Evolutionary conservation across 2,797 vertebrate species (phyloP).

Genomic region (Luscinia luscinia): DNA sequence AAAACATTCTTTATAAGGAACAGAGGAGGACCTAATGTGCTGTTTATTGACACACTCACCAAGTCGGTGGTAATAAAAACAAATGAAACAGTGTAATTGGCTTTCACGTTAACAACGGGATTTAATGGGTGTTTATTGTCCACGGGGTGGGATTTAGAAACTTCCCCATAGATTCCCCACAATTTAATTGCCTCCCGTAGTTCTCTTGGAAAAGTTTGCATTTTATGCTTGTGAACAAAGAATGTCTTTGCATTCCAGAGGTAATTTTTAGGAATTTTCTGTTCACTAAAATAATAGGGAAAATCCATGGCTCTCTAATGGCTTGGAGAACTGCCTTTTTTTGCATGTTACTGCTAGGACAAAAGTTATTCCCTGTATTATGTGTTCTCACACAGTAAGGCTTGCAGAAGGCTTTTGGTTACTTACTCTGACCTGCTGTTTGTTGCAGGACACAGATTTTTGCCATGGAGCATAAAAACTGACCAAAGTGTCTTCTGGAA

Average conservation of each 20-base stretch:
- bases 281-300: not conserved
- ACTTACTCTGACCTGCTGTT: accelerated
- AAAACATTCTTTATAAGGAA: constrained; percentile 63
- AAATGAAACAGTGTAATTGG: constrained; percentile 61
- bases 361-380: not conserved
- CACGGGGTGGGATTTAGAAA: constrained; percentile 33
- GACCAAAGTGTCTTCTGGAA: not conserved
- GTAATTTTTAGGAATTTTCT: constrained; percentile 49
- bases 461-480: not conserved
- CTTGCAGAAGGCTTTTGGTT: not conserved
- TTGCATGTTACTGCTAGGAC: not conserved
- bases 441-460: not conserved
- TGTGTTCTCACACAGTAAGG: not conserved
- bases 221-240: constrained; percentile 8
- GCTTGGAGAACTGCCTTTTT: not conserved
- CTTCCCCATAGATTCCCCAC: constrained; percentile 47
- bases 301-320: not conserved
- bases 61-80: constrained; percentile 52
- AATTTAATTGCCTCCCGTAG: constrained; percentile 50
- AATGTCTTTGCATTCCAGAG: constrained; percentile 20
- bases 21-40: constrained; percentile 63
- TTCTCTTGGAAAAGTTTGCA: not conserved
- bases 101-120: constrained; percentile 44
- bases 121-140: constrained; percentile 64
- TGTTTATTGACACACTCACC: constrained; percentile 68